These are phyloP conservation scores for Margaritifera margaritifera DNA, from an alignment of 2,888 invertebrate genomes.

Conservation along the genomic window DNA sequence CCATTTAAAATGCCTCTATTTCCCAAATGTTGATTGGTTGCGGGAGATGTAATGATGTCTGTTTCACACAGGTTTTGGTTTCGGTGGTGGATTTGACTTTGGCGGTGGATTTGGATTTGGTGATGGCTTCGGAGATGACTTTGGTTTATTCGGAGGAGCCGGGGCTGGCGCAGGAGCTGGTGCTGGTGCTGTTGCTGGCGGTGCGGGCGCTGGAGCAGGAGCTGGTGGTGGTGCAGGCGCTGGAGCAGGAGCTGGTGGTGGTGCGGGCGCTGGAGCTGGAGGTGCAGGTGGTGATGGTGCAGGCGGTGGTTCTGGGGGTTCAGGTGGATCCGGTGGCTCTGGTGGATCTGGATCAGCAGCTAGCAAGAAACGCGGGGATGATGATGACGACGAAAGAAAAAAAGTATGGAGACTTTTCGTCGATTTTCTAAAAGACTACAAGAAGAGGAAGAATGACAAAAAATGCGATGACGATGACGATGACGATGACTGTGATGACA, in stretches of 20 bases:
- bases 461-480: too few relatives aligned
- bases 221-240: neutral
- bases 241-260: neutral
- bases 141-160: neutral
- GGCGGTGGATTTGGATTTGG: neutral
- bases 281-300: slow-evolving; percentile 2
- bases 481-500: too few relatives aligned
- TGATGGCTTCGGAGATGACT: neutral
- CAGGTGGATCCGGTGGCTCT: too few relatives aligned
- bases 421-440: too few relatives aligned
- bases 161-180: neutral
- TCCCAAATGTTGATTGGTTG: too few relatives aligned
- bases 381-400: too few relatives aligned
- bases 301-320: neutral
- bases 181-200: neutral
- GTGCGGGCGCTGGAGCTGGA: neutral
- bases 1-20: too few relatives aligned
- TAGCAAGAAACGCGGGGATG: too few relatives aligned
- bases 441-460: too few relatives aligned
- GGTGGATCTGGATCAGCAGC: too few relatives aligned
- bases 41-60: neutral
- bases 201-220: neutral
- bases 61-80: neutral
- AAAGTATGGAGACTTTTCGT: too few relatives aligned
- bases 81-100: neutral